Percentiles rank a stretch among this genome's conserved stretches.
Evolutionary conservation across 2,113 vertebrate genomes (phyloP).

Genomic region (Rhea pennata): DNA sequence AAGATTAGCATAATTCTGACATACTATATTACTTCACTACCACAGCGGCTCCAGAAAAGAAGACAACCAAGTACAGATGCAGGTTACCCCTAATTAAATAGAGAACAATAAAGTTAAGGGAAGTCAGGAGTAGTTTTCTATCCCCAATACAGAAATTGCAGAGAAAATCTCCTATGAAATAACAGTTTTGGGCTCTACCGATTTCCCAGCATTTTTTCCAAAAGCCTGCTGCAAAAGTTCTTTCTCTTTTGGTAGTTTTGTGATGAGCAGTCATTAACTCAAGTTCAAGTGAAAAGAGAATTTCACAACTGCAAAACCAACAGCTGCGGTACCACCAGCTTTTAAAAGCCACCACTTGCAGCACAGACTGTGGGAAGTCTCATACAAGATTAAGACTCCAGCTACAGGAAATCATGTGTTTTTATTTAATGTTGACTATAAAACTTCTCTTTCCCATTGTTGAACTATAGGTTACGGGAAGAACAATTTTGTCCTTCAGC

Average conservation of each 20-base stretch:
- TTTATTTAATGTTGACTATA: slow-evolving; percentile 7
- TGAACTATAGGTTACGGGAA: not conserved
- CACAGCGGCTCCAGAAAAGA: not conserved
- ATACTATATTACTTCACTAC: not conserved
- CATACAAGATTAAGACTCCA: not conserved
- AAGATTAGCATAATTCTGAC: not conserved
- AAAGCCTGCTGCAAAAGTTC: not conserved
- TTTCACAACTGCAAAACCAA: not conserved
- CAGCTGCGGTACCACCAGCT: not conserved
- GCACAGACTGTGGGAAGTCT: not conserved
- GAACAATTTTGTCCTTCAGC: not conserved
- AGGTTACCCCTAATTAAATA: not conserved
- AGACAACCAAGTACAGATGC: not conserved
- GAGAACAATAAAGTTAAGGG: not conserved
- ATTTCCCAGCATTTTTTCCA: not conserved
- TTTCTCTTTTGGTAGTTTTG: not conserved
- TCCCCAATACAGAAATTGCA: not conserved
- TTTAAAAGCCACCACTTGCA: not conserved
- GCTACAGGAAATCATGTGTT: not conserved
- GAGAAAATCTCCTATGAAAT: not conserved
- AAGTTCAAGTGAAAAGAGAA: not conserved
- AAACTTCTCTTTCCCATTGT: not conserved
- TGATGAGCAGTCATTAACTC: not conserved
- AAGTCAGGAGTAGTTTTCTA: not conserved
- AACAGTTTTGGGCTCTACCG: not conserved